Evolutionary conservation across 2,113 vertebrate species (phyloP), one percentile per base, ranked within the genome.

Genomic region (Okapia johnstoni): DNA sequence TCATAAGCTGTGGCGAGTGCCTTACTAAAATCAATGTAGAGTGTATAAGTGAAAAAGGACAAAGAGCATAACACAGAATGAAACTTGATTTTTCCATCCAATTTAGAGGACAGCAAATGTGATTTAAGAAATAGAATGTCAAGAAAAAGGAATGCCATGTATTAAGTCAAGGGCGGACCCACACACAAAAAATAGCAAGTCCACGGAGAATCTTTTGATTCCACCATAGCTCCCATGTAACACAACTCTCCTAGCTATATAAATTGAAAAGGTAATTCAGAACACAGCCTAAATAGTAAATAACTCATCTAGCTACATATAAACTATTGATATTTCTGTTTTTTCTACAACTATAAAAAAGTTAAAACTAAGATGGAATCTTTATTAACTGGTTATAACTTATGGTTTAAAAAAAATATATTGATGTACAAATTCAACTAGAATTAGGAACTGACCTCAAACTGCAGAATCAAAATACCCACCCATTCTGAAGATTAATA

Each of bases 1-100:
- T 96, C 25, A 40, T 87, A 88, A 98, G 40, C 89, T 94, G 93
- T 58, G 33, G 55, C 85, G 40, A 98, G 57, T 91, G 55, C 55
- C 90, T 97, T 94, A 88, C 97, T 93, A 91, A 97, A 98, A 97
- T 90, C 88, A 97, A 85, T 96, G 90, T 79, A 60, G 50, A 96
- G 87, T 79, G 95, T 94, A 28, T 85, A 90, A 93, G 13, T 66
- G 57, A 97, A 97, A 95, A 92, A 96, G 50, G 76, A 96, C 95
- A 95, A 89, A 93, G 19, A 95, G 57, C 1, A 7, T 88, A 79
- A 60, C 81, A 33, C 23, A 94, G 94, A 89, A 97, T 54, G 94
- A 95, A 96, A 96, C 81, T 92, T 94, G 96, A 97, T 96, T 98
- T 97, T 94, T 96, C 90, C 89, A 92, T 94, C 85, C 96, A 96